Evolutionary conservation across 2,797 vertebrate genomes (phyloP), one percentile per base, ranked within the genome.

Genomic region (Tragopan temminckii): DNA sequence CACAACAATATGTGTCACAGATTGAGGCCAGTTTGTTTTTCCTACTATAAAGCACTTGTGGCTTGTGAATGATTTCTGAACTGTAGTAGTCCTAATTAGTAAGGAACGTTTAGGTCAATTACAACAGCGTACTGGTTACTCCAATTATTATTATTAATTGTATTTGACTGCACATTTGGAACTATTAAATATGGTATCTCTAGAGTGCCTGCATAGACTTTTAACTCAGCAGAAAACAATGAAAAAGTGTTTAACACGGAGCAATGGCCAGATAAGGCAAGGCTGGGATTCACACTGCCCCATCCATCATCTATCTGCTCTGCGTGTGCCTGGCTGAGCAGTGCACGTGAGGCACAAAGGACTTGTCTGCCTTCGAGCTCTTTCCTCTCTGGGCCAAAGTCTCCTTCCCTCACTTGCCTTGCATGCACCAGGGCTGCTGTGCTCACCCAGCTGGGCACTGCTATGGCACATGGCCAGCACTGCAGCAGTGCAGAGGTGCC

Each of bases 81-180:
- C 90, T 80, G 81, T n/a, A 78, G 86, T 46, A 85, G 79, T 46
- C 86, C 83, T 87, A 93, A 94, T 94, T 92, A 96, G 87, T 14
- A 9, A 63, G 74, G 81, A 89, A 83, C 84, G 76, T 89, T 95
- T 62, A 82, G 89, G 95, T 80, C 88, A 95, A 94, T 96, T 90
- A 91, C 64, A 77, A 12, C 43, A 53, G 66, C 2, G 4, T 89
- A 78, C 89, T 93, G 82, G 64, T 80, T 81, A 69, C 87, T 59
- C 46, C 86, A 92, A 58, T 93, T 78, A 70, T 89, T 77, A 9
- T 75, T 94, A 94, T 94, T 93, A 96, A 96, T 93, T 87, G 80
- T 25, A 62, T 80, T 97, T 19, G 53, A 88, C 94, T 85, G 15
- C 80, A 71, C 89, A 75, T 88, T 93, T 94, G 58, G 50, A 85